phyloP scores from a whole-genome alignment of 2,888 invertebrate species.

The Reticulitermes lucifugus region DNA sequence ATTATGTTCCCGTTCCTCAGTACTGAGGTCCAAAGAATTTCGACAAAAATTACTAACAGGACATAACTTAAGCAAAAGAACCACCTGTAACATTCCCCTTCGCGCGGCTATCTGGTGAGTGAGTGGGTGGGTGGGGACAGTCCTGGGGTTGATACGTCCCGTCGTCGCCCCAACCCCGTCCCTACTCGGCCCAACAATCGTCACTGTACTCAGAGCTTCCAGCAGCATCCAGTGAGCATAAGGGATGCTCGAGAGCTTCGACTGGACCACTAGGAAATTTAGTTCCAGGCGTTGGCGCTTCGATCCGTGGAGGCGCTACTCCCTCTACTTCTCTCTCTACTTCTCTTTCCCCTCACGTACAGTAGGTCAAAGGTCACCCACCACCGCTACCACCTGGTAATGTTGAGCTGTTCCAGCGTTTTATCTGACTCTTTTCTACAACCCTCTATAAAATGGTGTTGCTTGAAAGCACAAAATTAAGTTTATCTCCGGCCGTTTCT shows the following conservation, averaged over 20 bases:
- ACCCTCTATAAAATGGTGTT: neutral
- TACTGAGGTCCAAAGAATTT: neutral
- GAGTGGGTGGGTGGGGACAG: conserved; percentile 20
- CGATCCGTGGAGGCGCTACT: conserved; percentile 48
- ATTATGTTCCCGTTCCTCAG: neutral
- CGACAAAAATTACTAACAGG: neutral
- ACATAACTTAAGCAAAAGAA: conserved; percentile 23
- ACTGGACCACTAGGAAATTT: conserved; percentile 30
- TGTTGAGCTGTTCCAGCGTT: conserved; percentile 13
- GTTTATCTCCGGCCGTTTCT: too few species aligned
- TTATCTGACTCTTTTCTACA: neutral
- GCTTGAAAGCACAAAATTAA: neutral
- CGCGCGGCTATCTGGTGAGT: conserved; percentile 8
- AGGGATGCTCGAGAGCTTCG: conserved; percentile 10
- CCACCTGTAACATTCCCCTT: conserved; percentile 32
- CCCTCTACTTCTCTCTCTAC: neutral
- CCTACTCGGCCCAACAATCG: conserved; percentile 14
- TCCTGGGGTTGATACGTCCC: neutral
- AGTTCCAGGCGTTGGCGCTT: conserved; percentile 47
- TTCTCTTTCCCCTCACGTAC: conserved; percentile 10
- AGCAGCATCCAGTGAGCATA: conserved; percentile 6
- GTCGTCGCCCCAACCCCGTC: neutral
- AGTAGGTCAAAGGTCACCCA: conserved; percentile 34
- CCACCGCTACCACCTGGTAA: conserved; percentile 29
- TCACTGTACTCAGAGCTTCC: conserved; percentile 4